Evolutionary conservation across 1,140 invertebrate genomes (phyloP).

Genomic region (Drosophila hydei): DNA sequence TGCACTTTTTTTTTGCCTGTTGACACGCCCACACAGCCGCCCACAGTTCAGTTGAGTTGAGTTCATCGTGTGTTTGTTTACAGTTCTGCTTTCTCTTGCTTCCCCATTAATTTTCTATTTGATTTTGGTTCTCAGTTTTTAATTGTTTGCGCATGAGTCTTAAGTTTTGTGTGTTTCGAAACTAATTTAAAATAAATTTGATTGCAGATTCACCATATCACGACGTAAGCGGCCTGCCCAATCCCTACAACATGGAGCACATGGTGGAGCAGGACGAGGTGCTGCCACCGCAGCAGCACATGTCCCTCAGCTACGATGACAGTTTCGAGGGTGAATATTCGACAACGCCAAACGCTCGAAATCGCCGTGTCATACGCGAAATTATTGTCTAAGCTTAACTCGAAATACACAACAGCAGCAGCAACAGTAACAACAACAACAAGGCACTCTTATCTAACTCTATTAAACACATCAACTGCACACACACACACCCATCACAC

Average conservation of each 20-base stretch:
- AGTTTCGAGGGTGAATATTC: conserved; percentile 96
- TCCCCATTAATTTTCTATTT: conserved; percentile 1
- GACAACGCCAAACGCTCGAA: conserved; percentile 95
- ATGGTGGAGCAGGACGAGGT: conserved; percentile 88
- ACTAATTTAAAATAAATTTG: conserved; percentile 74
- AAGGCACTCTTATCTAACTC: conserved; percentile 15
- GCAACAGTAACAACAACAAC: conserved; percentile 14
- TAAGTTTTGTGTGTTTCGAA: conserved; percentile 48
- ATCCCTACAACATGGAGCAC: conserved; percentile 92
- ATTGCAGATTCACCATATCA: conserved; percentile 94
- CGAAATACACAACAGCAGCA: conserved; percentile 17
- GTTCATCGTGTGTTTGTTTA: conserved; percentile 42
- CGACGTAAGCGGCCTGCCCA: conserved; percentile 94
- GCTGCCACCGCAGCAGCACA: conserved; percentile 92
- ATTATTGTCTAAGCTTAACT: conserved; percentile 92
- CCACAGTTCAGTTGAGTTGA: conserved; percentile 7
- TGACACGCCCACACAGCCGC: conserved; percentile 1
- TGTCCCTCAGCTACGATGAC: conserved; percentile 95
- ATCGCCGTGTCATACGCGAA: conserved; percentile 94
- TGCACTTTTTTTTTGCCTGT: conserved; percentile 5
- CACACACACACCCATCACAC: conserved; percentile 30
- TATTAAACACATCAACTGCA: conserved; percentile 3
- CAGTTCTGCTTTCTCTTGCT: conserved; percentile 1
- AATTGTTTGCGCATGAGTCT: conserved; percentile 78
- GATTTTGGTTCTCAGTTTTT: conserved; percentile 60